Percentiles rank a stretch among this genome's conserved stretches.
Evolutionary conservation across 2,888 invertebrate species (phyloP).

Genomic region (Caenorhabditis doughertyi): DNA sequence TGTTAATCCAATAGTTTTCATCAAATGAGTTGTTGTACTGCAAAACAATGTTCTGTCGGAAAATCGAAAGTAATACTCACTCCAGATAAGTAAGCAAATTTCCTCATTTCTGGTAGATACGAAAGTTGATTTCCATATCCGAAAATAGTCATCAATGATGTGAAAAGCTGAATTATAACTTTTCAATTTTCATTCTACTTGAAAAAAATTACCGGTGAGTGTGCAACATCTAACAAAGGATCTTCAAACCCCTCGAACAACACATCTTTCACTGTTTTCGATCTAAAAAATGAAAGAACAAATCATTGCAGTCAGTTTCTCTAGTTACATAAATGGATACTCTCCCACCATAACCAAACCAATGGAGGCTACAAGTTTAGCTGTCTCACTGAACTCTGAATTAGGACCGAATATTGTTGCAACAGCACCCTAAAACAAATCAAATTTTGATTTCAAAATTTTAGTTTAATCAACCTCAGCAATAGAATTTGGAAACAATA

Average conservation of each 20-base stretch:
- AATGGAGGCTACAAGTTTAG: constrained; percentile 57
- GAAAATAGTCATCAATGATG: constrained; percentile 6
- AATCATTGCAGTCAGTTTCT: background rate
- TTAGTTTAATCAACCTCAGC: constrained; percentile 50
- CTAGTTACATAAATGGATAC: constrained; percentile 65
- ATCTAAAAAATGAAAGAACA: constrained; percentile 33
- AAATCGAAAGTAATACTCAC: constrained; percentile 31
- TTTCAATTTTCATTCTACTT: background rate
- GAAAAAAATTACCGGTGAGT: constrained; percentile 53
- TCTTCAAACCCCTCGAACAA: constrained; percentile 77
- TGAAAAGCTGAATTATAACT: constrained; percentile 24
- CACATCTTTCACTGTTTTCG: constrained; percentile 68
- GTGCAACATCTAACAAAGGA: constrained; percentile 67
- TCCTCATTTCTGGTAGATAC: constrained; percentile 71
- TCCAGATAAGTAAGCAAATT: constrained; percentile 68
- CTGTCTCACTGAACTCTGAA: constrained; percentile 57
- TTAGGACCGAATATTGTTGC: constrained; percentile 68
- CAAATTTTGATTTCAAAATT: background rate
- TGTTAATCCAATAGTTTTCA: constrained; percentile 74
- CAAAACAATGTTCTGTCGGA: constrained; percentile 3
- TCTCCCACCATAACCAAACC: constrained; percentile 67
- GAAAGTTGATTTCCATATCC: constrained; percentile 14
- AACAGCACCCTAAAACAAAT: constrained; percentile 63
- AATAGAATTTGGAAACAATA: constrained; percentile 72
- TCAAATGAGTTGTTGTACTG: constrained; percentile 78